A percentile compares a stretch with the other conserved stretches of the same genome.
Evolutionary conservation across 2,888 invertebrate genomes (phyloP).

Genomic region (Amphipyra tragopoginis): DNA sequence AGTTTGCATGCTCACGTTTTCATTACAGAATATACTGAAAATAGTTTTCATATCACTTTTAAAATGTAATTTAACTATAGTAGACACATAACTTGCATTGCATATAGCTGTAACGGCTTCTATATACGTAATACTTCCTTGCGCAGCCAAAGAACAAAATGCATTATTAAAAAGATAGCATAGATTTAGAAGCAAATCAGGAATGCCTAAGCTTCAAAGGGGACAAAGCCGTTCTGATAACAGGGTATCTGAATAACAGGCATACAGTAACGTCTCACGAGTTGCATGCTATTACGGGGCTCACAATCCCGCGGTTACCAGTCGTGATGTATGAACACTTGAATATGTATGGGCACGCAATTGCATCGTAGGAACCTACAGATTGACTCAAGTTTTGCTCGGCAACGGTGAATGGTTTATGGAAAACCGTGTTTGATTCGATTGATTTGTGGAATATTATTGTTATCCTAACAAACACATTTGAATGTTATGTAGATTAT

Average conservation of each 20-base stretch:
- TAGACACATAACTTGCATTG: neutral
- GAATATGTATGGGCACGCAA: slow-evolving; percentile 73
- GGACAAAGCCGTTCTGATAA: slow-evolving; percentile 55
- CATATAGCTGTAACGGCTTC: neutral
- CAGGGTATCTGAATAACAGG: slow-evolving; percentile 58
- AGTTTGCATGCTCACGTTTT: slow-evolving; percentile 38
- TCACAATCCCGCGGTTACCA: slow-evolving; percentile 62
- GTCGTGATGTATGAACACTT: slow-evolving; percentile 64
- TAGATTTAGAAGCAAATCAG: slow-evolving; percentile 26
- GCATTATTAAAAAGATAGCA: slow-evolving; percentile 5
- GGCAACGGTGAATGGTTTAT: slow-evolving; percentile 51
- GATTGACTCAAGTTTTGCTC: slow-evolving; percentile 58
- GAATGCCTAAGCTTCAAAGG: slow-evolving; percentile 39
- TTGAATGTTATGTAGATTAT: slow-evolving; percentile 27
- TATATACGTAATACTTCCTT: neutral
- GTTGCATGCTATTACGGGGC: slow-evolving; percentile 66
- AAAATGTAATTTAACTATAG: slow-evolving; percentile 1
- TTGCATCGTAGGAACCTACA: slow-evolving; percentile 53
- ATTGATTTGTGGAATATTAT: slow-evolving; percentile 53
- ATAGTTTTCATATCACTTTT: slow-evolving; percentile 13
- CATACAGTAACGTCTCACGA: slow-evolving; percentile 56
- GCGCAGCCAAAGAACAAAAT: slow-evolving; percentile 1
- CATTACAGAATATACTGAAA: slow-evolving; percentile 19
- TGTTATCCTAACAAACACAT: slow-evolving; percentile 48
- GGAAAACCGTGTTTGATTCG: slow-evolving; percentile 43